phyloP scores from a whole-genome alignment of 2,113 vertebrate genomes.

The Holacanthus passer region DNA sequence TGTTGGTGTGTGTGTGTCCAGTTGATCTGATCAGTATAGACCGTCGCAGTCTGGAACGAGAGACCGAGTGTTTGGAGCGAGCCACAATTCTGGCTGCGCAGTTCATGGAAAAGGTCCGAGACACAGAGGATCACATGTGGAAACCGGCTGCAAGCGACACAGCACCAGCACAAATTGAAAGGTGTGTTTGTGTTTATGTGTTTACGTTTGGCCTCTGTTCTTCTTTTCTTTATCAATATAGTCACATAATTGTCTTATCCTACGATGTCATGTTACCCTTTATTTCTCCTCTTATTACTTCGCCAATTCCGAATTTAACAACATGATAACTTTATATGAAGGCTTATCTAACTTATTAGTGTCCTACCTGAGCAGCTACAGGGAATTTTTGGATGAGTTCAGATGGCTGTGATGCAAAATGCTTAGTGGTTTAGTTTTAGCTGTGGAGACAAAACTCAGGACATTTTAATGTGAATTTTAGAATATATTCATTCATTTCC shows the following conservation, averaged over 20 bases:
- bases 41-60: constrained; percentile 87
- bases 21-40: constrained; percentile 95
- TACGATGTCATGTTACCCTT: neutral
- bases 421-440: neutral
- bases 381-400: neutral
- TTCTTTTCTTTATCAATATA: neutral
- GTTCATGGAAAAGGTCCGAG: constrained; percentile 88
- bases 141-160: constrained; percentile 66
- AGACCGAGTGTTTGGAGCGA: constrained; percentile 86
- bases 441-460: neutral
- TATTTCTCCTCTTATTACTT: neutral
- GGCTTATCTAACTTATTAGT: neutral
- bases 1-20: constrained; percentile 79
- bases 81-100: constrained; percentile 82
- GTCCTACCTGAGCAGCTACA: neutral
- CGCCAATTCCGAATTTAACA: neutral
- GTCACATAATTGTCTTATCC: neutral
- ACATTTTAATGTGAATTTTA: neutral
- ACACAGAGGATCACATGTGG: constrained; percentile 90
- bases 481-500: neutral
- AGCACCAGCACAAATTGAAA: constrained; percentile 27
- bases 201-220: neutral
- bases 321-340: neutral
- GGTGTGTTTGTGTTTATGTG: constrained; percentile 37
- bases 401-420: neutral